A percentile compares a stretch with the other conserved stretches of the same genome.
phyloP scores from a whole-genome alignment of 2,113 vertebrate genomes.

The Ginglymostoma cirratum region DNA sequence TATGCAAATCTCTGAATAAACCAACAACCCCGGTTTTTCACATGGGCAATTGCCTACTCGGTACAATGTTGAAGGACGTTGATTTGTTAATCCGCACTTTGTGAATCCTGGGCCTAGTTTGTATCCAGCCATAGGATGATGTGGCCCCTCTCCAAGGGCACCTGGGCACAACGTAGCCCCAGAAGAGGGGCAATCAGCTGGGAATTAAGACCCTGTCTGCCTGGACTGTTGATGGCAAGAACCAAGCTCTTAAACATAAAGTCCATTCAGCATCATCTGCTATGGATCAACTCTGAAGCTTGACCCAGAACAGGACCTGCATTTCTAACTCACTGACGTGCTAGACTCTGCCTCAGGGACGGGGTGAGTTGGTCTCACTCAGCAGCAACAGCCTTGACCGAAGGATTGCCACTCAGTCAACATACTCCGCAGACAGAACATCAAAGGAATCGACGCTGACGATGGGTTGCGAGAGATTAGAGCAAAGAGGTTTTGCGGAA shows the following conservation, averaged over 20 bases:
- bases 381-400: neutral
- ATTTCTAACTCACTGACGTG: no score
- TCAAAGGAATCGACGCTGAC: neutral
- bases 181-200: no score
- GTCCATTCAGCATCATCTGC: no score
- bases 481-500: neutral
- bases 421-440: neutral
- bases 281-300: no score
- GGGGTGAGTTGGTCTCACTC: neutral
- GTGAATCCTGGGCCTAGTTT: neutral
- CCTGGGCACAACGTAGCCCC: no score
- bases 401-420: neutral
- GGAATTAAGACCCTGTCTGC: no score
- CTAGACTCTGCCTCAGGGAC: neutral
- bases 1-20: neutral
- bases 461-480: neutral
- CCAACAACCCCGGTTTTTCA: neutral
- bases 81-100: neutral
- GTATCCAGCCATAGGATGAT: neutral
- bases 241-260: no score
- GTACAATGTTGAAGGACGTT: neutral
- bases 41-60: neutral
- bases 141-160: no score
- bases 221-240: no score
- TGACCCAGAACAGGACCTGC: no score